These are phyloP conservation scores for Ophonus ardosiacus DNA, from an alignment of 2,888 invertebrate genomes.

Conservation along the genomic window DNA sequence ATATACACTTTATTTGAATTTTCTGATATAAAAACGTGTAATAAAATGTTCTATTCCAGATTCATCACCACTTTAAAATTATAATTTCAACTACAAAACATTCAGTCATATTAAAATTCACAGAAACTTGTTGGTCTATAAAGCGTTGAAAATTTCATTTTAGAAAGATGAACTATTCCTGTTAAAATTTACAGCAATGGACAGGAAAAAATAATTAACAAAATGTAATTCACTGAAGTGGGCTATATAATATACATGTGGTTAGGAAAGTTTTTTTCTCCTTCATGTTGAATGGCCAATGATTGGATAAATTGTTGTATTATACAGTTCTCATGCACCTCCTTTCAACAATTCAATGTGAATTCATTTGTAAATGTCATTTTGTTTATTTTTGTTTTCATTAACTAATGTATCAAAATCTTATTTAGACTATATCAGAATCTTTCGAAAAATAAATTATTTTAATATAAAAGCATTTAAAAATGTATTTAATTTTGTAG, in stretches of 20 bases:
- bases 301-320: not conserved
- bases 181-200: not conserved
- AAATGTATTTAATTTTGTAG: conserved; percentile 2
- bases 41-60: not conserved
- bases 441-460: conserved; percentile 6
- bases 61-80: not conserved
- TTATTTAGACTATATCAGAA: not conserved
- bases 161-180: conserved; percentile 1
- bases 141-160: not conserved
- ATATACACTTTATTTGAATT: not conserved
- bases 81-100: not conserved
- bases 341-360: conserved; percentile 1
- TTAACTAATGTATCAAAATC: not conserved
- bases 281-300: conserved; percentile 14
- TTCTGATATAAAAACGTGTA: not conserved
- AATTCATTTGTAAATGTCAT: conserved; percentile 20
- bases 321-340: not conserved
- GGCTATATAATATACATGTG: conserved; percentile 27
- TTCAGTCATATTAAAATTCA: not conserved
- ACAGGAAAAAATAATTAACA: conserved; percentile 40
- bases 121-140: not conserved
- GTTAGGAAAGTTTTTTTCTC: conserved; percentile 29
- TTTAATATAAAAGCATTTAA: not conserved
- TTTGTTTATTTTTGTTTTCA: conserved; percentile 27
- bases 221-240: conserved; percentile 35